Conservation (phyloP, 2,113 vertebrate species). For the Charadrius vociferus region DNA sequence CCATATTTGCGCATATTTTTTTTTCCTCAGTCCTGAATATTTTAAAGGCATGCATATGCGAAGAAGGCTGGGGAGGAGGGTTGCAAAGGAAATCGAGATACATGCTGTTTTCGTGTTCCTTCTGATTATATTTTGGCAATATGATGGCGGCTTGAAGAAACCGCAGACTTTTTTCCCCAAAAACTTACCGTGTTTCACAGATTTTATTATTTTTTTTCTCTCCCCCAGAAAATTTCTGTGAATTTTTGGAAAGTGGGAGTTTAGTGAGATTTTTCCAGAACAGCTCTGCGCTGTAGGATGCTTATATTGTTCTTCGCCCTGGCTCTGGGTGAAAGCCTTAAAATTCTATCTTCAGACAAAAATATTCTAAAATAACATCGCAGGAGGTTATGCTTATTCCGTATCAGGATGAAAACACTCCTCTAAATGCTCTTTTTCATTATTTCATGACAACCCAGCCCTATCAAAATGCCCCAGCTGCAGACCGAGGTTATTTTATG, state of each 20-base stretch:
- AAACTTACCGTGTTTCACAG: neutral
- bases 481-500: neutral
- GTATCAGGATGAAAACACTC: neutral
- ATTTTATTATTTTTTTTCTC: neutral
- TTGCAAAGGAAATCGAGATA: neutral
- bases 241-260: neutral
- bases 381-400: neutral
- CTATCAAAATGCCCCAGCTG: neutral
- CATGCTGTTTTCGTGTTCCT: neutral
- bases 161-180: neutral
- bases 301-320: too few species aligned
- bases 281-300: too few species aligned
- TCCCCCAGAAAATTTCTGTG: too few species aligned
- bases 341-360: neutral
- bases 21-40: neutral
- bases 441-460: neutral
- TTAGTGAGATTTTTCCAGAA: neutral
- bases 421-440: neutral
- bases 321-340: neutral
- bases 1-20: neutral
- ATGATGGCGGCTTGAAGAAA: neutral
- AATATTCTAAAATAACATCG: neutral
- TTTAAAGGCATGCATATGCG: neutral
- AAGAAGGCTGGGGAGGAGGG: neutral
- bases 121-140: neutral